Percentiles rank a stretch among this genome's conserved stretches.
These are phyloP conservation scores for Hofmannophila pseudospretella DNA, from an alignment of 2,888 invertebrate genomes.

Conservation along the genomic window DNA sequence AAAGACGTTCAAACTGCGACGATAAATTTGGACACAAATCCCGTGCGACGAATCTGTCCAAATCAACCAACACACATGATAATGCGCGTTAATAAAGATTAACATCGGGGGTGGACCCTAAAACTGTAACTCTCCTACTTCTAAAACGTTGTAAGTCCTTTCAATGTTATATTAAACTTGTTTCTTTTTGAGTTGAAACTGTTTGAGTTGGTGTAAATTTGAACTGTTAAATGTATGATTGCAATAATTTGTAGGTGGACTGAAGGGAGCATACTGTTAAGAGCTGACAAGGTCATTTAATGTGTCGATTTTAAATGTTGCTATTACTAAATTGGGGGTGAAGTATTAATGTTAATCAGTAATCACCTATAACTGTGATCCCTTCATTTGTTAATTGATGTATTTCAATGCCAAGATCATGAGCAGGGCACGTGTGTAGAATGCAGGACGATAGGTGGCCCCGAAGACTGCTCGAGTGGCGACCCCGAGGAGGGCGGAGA, in stretches of 20 bases:
- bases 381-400: no score
- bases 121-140: neutral
- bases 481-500: no score
- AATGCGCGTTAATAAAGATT: slow-evolving; percentile 69
- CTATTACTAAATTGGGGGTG: slow-evolving; percentile 21
- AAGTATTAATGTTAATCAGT: no score
- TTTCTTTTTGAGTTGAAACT: slow-evolving; percentile 5
- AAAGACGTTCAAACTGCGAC: slow-evolving; percentile 25
- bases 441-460: no score
- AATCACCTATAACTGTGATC: no score
- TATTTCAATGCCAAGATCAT: no score
- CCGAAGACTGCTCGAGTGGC: no score
- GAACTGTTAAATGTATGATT: slow-evolving; percentile 30
- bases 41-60: slow-evolving; percentile 49
- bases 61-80: slow-evolving; percentile 52
- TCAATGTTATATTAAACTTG: slow-evolving; percentile 1
- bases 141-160: neutral
- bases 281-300: slow-evolving; percentile 30
- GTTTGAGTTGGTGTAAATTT: slow-evolving; percentile 23
- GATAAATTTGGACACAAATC: slow-evolving; percentile 41
- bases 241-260: slow-evolving; percentile 33
- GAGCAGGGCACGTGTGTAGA: no score
- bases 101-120: slow-evolving; percentile 46
- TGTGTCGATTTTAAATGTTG: slow-evolving; percentile 21
- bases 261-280: slow-evolving; percentile 33